Percentiles rank a stretch among this genome's conserved stretches.
Conservation (phyloP, 2,113 vertebrate genomes). For the Eretmochelys imbricata region DNA sequence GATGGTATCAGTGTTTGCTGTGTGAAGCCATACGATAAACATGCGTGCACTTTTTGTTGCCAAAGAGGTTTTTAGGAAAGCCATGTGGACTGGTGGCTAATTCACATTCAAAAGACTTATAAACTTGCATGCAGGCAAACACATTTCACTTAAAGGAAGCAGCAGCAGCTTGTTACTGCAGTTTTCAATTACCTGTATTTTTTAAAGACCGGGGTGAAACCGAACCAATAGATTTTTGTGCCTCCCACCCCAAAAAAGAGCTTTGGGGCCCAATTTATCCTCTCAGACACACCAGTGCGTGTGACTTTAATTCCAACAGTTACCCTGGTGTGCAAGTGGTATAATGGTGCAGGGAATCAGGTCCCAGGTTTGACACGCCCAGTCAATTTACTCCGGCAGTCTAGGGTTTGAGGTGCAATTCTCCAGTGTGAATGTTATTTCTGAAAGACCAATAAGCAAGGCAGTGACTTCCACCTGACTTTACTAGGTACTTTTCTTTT, state of each 20-base stretch:
- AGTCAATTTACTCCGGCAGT: neutral
- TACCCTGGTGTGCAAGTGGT: neutral
- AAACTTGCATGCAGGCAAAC: neutral
- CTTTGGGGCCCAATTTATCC: neutral
- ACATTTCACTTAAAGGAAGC: neutral
- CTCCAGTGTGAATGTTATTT: neutral
- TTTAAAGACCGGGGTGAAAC: neutral
- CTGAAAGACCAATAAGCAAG: neutral
- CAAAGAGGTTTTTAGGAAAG: neutral
- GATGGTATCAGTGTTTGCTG: neutral
- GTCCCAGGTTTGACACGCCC: fast-evolving
- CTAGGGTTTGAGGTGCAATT: neutral
- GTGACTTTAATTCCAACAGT: neutral
- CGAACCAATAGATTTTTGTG: neutral
- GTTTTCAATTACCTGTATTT: neutral
- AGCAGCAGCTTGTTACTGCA: neutral
- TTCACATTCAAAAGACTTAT: neutral
- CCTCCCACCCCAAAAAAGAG: neutral
- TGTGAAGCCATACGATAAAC: neutral
- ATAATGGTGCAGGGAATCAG: neutral
- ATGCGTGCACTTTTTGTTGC: neutral
- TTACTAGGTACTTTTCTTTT: neutral
- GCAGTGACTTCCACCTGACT: neutral
- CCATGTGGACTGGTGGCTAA: neutral
- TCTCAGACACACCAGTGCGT: fast-evolving